phyloP scores from a whole-genome alignment of 2,113 vertebrate genomes.

The Sylvilagus bachmani region DNA sequence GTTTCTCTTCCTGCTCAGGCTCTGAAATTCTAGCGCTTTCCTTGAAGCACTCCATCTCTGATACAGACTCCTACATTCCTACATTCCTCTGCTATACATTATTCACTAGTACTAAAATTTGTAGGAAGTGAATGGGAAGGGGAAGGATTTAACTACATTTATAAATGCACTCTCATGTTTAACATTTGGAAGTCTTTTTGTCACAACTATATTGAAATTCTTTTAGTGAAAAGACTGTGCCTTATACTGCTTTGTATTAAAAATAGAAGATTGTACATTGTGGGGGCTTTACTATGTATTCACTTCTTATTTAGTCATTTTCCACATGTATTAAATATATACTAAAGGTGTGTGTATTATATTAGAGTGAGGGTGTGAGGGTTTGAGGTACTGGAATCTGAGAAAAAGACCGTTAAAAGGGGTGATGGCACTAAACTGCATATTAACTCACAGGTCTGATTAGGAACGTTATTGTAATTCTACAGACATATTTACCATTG shows the following conservation, averaged over 20 bases:
- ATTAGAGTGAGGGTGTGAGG: background rate
- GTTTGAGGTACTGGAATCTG: background rate
- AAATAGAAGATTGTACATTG: background rate
- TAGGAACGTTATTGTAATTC: background rate
- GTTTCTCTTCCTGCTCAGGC: background rate
- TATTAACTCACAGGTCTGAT: background rate
- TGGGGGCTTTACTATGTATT: background rate
- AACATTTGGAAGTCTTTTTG: background rate
- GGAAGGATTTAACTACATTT: background rate
- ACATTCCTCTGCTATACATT: background rate
- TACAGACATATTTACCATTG: slow-evolving; percentile 78
- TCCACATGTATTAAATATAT: background rate
- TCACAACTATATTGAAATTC: background rate
- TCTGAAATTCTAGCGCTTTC: background rate
- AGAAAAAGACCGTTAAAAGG: background rate
- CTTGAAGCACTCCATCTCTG: background rate
- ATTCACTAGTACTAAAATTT: background rate
- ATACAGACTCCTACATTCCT: background rate
- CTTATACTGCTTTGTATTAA: background rate
- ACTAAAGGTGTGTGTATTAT: background rate
- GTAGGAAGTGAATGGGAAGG: background rate
- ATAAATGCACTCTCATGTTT: background rate
- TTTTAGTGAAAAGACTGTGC: background rate
- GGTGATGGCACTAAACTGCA: background rate
- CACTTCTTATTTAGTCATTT: background rate